These are phyloP conservation scores for Drosophila bocqueti DNA, from an alignment of 1,140 invertebrate species.

Conservation along the genomic window DNA sequence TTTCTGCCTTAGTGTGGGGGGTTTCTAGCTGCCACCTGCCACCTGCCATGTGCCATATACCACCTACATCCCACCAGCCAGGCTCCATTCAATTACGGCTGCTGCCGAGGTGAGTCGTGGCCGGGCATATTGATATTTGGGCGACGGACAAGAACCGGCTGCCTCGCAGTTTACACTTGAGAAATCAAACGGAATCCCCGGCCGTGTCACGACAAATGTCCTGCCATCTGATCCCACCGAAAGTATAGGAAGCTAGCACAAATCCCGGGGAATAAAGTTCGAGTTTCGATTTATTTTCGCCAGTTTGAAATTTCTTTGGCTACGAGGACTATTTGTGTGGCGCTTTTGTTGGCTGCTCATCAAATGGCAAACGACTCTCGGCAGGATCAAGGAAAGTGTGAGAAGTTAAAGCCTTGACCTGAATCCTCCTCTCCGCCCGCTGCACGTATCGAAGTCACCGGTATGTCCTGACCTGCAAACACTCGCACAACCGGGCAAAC, in stretches of 20 bases:
- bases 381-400: slow-evolving; percentile 47
- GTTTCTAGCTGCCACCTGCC: background rate
- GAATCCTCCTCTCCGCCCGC: slow-evolving; percentile 32
- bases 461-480: slow-evolving; percentile 40
- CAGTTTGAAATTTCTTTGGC: slow-evolving; percentile 65
- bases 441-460: slow-evolving; percentile 71
- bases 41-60: background rate
- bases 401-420: slow-evolving; percentile 77
- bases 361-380: slow-evolving; percentile 70
- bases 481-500: slow-evolving; percentile 5
- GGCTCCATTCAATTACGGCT: slow-evolving; percentile 66
- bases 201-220: slow-evolving; percentile 69
- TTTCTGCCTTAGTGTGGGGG: background rate
- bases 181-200: slow-evolving; percentile 73
- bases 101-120: slow-evolving; percentile 19
- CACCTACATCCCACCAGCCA: background rate
- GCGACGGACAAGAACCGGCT: slow-evolving; percentile 47
- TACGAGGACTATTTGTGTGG: slow-evolving; percentile 50
- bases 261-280: slow-evolving; percentile 53
- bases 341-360: slow-evolving; percentile 69
- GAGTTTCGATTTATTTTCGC: slow-evolving; percentile 75
- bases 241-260: slow-evolving; percentile 5
- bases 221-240: slow-evolving; percentile 50
- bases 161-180: slow-evolving; percentile 74
- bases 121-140: slow-evolving; percentile 74